These are phyloP conservation scores for Agrotis puta DNA, from an alignment of 2,888 invertebrate genomes.

Conservation along the genomic window DNA sequence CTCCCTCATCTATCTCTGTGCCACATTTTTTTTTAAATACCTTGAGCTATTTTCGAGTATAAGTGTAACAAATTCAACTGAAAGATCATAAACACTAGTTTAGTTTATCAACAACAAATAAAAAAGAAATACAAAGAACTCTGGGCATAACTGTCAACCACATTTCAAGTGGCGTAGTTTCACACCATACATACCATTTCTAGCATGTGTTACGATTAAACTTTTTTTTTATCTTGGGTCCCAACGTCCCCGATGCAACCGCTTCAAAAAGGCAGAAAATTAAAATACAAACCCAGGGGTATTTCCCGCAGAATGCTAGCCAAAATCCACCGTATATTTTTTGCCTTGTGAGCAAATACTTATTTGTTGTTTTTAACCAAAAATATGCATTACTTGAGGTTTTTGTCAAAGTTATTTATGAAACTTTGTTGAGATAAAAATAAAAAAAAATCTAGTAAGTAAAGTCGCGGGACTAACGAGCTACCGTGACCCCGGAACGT, in stretches of 20 bases:
- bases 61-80: no score
- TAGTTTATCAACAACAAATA: background rate
- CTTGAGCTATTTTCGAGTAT: no score
- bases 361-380: conserved; percentile 29
- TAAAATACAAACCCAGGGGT: conserved; percentile 58
- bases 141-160: background rate
- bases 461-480: no score
- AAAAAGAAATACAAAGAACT: background rate
- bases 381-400: conserved; percentile 36
- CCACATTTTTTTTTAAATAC: no score
- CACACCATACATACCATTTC: conserved; percentile 5
- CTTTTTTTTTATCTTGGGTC: conserved; percentile 46
- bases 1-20: no score
- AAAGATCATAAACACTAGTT: background rate
- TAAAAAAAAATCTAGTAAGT: background rate
- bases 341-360: conserved; percentile 25
- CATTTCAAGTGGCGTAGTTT: conserved; percentile 17
- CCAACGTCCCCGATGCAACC: conserved; percentile 41
- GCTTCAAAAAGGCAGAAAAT: conserved; percentile 62
- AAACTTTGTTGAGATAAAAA: background rate
- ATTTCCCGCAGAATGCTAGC: conserved; percentile 46
- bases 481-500: no score
- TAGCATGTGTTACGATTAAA: conserved; percentile 22
- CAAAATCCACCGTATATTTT: conserved; percentile 48
- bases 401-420: background rate